Conservation (phyloP, 2,113 vertebrate genomes). For the Coryphaenoides rupestris region DNA sequence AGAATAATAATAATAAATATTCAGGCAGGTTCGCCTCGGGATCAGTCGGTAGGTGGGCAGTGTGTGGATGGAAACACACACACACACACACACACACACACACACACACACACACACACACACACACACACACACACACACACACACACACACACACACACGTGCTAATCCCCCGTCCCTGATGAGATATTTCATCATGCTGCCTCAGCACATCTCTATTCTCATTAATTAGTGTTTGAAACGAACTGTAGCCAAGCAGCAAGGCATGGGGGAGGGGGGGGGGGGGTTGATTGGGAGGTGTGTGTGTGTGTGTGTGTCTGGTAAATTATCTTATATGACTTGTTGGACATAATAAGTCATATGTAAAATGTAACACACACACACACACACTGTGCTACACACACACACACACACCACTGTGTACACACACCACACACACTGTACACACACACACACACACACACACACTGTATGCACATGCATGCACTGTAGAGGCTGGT, state of each 20-base stretch:
- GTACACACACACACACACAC: slow-evolving; percentile 4
- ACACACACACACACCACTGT: slow-evolving; percentile 3
- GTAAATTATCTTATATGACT: slow-evolving; percentile 64
- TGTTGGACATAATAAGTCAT: slow-evolving; percentile 48
- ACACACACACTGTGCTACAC: neutral
- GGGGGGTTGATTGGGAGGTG: slow-evolving; percentile 11
- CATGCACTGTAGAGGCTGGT: neutral
- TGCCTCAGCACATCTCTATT: slow-evolving; percentile 42
- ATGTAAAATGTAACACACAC: no score
- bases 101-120: no score
- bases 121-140: no score
- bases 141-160: no score
- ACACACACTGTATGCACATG: neutral
- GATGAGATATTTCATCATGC: slow-evolving; percentile 50
- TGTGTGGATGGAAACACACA: slow-evolving; percentile 1
- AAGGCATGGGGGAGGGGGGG: slow-evolving; percentile 40
- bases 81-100: no score
- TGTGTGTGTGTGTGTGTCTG: slow-evolving; percentile 25
- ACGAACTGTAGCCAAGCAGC: slow-evolving; percentile 50
- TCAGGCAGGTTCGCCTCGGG: no score
- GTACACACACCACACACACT: no score
- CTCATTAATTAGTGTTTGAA: slow-evolving; percentile 58
- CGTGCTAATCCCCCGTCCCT: slow-evolving; percentile 55
- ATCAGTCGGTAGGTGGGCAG: no score
- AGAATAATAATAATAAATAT: no score